Evolutionary conservation across 2,888 invertebrate genomes (phyloP).

Genomic region (Labia minor): DNA sequence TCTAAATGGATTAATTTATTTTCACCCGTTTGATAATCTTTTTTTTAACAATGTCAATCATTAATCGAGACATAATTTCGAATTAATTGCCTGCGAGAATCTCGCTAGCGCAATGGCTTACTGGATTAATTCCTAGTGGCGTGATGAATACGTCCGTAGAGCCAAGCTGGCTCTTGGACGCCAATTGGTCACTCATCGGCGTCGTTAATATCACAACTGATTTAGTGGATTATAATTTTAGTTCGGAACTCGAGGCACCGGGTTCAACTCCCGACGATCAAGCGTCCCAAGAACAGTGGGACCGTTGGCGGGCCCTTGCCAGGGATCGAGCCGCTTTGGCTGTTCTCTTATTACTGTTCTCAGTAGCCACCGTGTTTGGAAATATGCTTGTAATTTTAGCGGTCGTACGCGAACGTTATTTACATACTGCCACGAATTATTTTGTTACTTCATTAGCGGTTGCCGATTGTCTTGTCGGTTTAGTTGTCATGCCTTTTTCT

Average conservation of each 20-base stretch:
- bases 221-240: neutral
- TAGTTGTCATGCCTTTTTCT: slow-evolving; percentile 96
- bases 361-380: slow-evolving; percentile 86
- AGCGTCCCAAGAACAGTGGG: slow-evolving; percentile 33
- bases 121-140: neutral
- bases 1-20: too few relatives aligned
- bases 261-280: neutral
- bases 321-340: slow-evolving; percentile 67
- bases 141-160: neutral
- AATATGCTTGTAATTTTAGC: slow-evolving; percentile 90
- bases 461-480: slow-evolving; percentile 90
- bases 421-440: slow-evolving; percentile 95
- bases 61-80: too few relatives aligned
- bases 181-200: slow-evolving; percentile 2
- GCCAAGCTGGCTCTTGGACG: slow-evolving; percentile 13
- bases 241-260: neutral
- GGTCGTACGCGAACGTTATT: slow-evolving; percentile 81
- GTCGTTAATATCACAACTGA: neutral
- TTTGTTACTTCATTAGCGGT: slow-evolving; percentile 94
- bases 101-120: neutral
- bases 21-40: too few relatives aligned
- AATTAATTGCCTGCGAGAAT: neutral
- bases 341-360: slow-evolving; percentile 73
- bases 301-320: slow-evolving; percentile 42
- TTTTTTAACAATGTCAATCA: too few relatives aligned